phyloP scores from a whole-genome alignment of 2,113 vertebrate species.

The Excalfactoria chinensis region DNA sequence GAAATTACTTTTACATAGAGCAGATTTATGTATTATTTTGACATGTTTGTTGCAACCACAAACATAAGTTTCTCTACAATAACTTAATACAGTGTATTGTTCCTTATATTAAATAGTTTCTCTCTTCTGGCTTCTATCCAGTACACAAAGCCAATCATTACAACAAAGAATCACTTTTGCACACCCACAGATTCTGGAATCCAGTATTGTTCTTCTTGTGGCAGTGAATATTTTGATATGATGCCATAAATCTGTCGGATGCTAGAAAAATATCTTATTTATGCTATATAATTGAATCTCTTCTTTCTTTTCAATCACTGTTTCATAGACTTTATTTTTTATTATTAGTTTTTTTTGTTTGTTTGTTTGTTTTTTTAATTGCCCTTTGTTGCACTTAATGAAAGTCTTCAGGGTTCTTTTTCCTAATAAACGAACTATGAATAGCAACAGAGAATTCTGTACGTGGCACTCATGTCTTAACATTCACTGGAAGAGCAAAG shows the following conservation, averaged over 20 bases:
- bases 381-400: neutral
- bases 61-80: neutral
- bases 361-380: neutral
- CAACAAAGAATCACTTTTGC: neutral
- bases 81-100: slow-evolving; percentile 1
- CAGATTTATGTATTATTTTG: slow-evolving; percentile 11
- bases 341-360: no score
- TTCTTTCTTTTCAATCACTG: neutral
- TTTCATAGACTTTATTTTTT: neutral
- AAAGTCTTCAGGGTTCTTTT: neutral
- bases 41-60: neutral
- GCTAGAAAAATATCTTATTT: neutral
- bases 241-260: neutral
- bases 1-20: neutral
- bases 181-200: slow-evolving; percentile 2
- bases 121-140: slow-evolving; percentile 7
- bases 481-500: neutral
- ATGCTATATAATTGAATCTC: neutral
- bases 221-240: neutral
- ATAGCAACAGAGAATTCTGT: neutral
- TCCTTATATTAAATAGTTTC: slow-evolving; percentile 26
- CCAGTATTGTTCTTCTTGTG: neutral
- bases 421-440: neutral
- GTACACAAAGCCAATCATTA: neutral
- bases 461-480: neutral